Percentiles rank a stretch among this genome's conserved stretches.
Conservation (phyloP, 2,888 invertebrate genomes). For the Archips xylosteana region DNA sequence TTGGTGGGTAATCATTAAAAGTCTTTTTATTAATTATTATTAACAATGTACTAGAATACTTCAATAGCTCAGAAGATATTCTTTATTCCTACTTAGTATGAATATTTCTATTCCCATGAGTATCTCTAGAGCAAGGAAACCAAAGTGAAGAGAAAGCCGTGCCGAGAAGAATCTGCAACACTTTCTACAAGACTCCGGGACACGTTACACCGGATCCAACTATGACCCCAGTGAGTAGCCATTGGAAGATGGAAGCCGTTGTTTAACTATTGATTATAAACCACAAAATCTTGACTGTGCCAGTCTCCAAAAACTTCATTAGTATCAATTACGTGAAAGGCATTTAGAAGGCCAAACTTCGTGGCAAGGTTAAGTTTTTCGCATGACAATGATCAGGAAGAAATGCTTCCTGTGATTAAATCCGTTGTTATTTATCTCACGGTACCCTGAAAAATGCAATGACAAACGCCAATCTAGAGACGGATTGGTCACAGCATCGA, state of each 20-base stretch:
- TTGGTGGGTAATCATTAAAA: no score
- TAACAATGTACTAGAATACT: no score
- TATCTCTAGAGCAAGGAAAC: conserved; percentile 9
- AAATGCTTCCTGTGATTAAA: conserved; percentile 25
- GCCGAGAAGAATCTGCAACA: conserved; percentile 23
- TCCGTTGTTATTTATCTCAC: conserved; percentile 22
- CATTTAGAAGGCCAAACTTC: conserved; percentile 25
- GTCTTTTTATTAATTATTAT: no score
- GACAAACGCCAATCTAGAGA: conserved; percentile 47
- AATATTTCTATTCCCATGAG: not conserved
- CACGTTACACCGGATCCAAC: conserved; percentile 23
- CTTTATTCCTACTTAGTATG: no score
- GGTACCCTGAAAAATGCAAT: conserved; percentile 36
- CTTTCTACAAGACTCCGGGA: conserved; percentile 38
- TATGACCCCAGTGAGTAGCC: not conserved
- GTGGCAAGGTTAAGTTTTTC: conserved; percentile 29
- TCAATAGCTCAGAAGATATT: not conserved
- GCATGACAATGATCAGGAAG: conserved; percentile 34
- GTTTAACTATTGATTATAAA: not conserved
- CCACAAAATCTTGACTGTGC: not conserved
- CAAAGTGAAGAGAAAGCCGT: conserved; percentile 37
- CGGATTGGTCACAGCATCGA: conserved; percentile 51
- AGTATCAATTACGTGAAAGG: conserved; percentile 18
- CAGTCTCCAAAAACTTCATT: not conserved
- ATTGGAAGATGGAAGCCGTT: not conserved